Evolutionary conservation across 2,797 vertebrate genomes (phyloP).

Genomic region (Remorina albescens): DNA sequence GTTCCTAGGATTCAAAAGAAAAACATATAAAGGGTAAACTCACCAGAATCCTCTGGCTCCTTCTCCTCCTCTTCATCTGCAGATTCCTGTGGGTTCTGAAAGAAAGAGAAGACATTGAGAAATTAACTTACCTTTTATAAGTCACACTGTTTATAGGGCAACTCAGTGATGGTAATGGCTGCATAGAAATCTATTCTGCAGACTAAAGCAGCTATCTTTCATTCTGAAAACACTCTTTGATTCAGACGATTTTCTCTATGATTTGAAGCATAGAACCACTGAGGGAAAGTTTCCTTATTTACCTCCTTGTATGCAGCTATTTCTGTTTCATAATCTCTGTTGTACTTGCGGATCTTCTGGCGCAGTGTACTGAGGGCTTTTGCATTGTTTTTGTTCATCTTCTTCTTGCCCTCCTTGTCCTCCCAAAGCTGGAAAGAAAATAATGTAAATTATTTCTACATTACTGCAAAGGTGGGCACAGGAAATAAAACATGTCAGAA

Average conservation of each 20-base stretch:
- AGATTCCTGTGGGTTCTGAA: constrained; percentile 92
- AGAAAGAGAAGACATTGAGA: background rate
- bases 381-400: constrained; percentile 96
- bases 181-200: background rate
- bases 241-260: background rate
- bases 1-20: background rate
- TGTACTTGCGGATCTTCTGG: constrained; percentile 96
- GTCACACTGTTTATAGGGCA: background rate
- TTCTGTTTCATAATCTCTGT: constrained; percentile 90
- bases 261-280: background rate
- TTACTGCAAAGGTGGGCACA: background rate
- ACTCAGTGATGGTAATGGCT: background rate
- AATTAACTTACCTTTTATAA: background rate
- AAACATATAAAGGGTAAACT: constrained; percentile 1
- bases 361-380: constrained; percentile 93
- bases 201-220: background rate
- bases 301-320: constrained; percentile 91
- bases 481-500: background rate
- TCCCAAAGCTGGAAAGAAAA: constrained; percentile 88
- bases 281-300: constrained; percentile 1
- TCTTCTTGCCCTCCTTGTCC: constrained; percentile 95
- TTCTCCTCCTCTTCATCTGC: constrained; percentile 94
- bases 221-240: background rate
- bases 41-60: constrained; percentile 89
- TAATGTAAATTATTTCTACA: background rate